Percentiles rank a stretch among this genome's conserved stretches.
phyloP scores from a whole-genome alignment of 2,888 invertebrate genomes.

The Lycaena phlaeas region DNA sequence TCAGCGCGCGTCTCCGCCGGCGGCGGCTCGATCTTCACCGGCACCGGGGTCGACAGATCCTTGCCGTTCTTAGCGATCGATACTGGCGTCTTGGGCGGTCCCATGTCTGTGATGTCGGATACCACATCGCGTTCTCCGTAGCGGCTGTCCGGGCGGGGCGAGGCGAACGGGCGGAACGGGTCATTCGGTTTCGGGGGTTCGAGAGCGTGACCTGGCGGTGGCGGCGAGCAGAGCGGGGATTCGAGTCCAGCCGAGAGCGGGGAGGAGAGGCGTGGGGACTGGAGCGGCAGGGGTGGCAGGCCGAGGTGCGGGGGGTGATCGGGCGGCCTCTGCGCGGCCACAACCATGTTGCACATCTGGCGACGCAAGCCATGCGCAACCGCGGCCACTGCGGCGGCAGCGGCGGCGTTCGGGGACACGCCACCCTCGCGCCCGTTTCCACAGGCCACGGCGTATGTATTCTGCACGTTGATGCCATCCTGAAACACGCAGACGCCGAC shows the following conservation, averaged over 20 bases:
- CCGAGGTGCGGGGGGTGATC: constrained; percentile 66
- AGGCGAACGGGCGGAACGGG: constrained; percentile 72
- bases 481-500: constrained; percentile 52
- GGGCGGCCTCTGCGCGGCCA: constrained; percentile 60
- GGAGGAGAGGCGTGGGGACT: constrained; percentile 63
- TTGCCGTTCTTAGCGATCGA: constrained; percentile 46
- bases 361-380: constrained; percentile 89
- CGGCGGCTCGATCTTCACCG: constrained; percentile 80
- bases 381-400: constrained; percentile 88
- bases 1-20: constrained; percentile 73
- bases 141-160: constrained; percentile 73
- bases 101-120: constrained; percentile 53
- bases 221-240: constrained; percentile 76
- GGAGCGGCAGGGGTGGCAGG: constrained; percentile 49
- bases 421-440: constrained; percentile 71
- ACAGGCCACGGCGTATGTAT: constrained; percentile 72
- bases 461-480: constrained; percentile 73
- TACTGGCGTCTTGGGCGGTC: constrained; percentile 53
- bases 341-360: constrained; percentile 89
- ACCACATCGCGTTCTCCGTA: constrained; percentile 77
- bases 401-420: constrained; percentile 77
- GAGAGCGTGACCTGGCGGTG: constrained; percentile 77
- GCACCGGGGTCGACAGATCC: constrained; percentile 67
- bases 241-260: constrained; percentile 74
- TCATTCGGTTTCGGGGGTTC: constrained; percentile 71